Evolutionary conservation across 1,140 invertebrate genomes (phyloP), one percentile per base, ranked within the genome.

Genomic region (Drosophila kurseongensis): DNA sequence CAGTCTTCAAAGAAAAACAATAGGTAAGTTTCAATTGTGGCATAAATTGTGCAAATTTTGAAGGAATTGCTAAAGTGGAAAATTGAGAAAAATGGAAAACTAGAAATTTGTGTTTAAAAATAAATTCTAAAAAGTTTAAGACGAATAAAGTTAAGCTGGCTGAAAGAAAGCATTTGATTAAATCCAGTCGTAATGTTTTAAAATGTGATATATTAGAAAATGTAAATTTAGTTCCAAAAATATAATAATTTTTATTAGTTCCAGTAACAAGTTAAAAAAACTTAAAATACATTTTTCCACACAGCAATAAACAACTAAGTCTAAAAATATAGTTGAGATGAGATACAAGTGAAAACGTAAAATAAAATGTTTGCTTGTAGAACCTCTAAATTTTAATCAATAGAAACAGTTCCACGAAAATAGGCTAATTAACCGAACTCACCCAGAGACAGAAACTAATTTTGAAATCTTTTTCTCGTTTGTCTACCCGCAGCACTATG

Each of bases 401-500:
- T 66, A 56, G 55, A 81, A 83, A 57, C 50, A 77, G 55, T 61
- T 66, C n/a, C 52, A 40, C 57, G 45, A 75, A 75, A 68, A 68
- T 68, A 52, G 65, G 60, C 60, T 60, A 79, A 60, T 80, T 75
- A 85, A 71, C 51, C 50, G 23, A 67, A 45, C 23, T 44, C 41
- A 29, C 9, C 23, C 38, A 18, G 38, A 23, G 18, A 45, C 44
- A 40, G 4, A 69, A 41, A 71, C 67, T 71, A 71, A 71, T 71
- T 69, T 58, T 18, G 23, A 48, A 48, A 69, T 67, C 58, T 57
- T 41, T 50, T 40, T 41, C 59, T 27, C 61, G 44, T 79, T 77
- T 74, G 48, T 63, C 60, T 75, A 69, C 55, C 54, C 48, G 42
- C 56, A 90, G 84, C 62, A 84, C 54, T 71, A 89, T 89, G 84